A percentile compares a stretch with the other conserved stretches of the same genome.
These are phyloP conservation scores for Globia sparganii DNA, from an alignment of 2,888 invertebrate genomes.

Conservation along the genomic window DNA sequence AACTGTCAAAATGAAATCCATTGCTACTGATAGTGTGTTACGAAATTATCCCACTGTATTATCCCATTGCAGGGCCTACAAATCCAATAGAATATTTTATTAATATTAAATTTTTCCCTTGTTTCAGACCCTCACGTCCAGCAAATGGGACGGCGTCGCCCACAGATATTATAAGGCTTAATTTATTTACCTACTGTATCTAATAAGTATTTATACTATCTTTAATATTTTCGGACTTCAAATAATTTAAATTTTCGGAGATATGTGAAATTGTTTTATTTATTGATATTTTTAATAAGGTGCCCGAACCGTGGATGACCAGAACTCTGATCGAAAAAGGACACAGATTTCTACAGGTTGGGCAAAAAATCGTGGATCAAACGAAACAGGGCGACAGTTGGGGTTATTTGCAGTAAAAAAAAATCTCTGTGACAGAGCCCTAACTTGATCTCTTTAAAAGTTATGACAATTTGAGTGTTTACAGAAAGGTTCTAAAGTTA, in stretches of 20 bases:
- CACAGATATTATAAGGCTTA: slow-evolving; percentile 73
- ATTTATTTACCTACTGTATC: slow-evolving; percentile 42
- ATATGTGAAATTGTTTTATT: background rate
- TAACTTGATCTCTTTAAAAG: too few relatives aligned
- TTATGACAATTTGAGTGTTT: too few relatives aligned
- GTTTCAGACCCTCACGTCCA: slow-evolving; percentile 73
- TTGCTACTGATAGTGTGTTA: background rate
- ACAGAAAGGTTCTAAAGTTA: too few relatives aligned
- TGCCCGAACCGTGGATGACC: background rate
- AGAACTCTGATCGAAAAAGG: too few relatives aligned
- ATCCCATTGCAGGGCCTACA: background rate
- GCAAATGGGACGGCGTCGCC: slow-evolving; percentile 69
- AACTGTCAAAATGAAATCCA: too few relatives aligned
- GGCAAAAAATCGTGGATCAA: too few relatives aligned
- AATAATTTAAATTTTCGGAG: slow-evolving; percentile 29
- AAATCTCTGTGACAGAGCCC: too few relatives aligned
- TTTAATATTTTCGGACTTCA: background rate
- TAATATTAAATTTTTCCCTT: background rate
- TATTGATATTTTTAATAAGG: background rate
- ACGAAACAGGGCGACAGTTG: too few relatives aligned
- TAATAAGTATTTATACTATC: slow-evolving; percentile 27
- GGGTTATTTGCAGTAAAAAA: too few relatives aligned
- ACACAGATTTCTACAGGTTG: too few relatives aligned
- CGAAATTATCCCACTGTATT: background rate
- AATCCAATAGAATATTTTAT: background rate